A percentile compares a stretch with the other conserved stretches of the same genome.
These are phyloP conservation scores for Naja naja DNA, from an alignment of 2,113 vertebrate species.

Conservation along the genomic window DNA sequence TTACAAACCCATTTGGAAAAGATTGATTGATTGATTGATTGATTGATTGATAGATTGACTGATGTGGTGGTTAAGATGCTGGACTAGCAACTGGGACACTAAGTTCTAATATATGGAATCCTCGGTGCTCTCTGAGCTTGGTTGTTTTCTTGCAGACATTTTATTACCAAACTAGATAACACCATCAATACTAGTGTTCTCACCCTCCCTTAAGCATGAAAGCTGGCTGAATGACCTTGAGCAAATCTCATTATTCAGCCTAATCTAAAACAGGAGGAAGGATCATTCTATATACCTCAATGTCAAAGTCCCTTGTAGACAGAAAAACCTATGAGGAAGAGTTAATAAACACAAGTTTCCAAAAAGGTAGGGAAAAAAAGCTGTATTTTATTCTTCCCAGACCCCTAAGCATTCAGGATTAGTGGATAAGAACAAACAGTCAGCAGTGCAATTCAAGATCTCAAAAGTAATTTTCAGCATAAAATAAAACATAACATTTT, in stretches of 20 bases:
- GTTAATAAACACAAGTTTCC: not conserved
- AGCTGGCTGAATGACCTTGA: not conserved
- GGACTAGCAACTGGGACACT: not conserved
- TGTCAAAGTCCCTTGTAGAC: not conserved
- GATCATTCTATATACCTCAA: not conserved
- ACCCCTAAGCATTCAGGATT: too few relatives aligned
- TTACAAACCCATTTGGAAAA: slow-evolving; percentile 6
- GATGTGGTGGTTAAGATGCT: not conserved
- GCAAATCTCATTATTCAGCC: not conserved
- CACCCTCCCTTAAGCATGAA: too few relatives aligned
- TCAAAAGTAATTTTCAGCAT: too few relatives aligned
- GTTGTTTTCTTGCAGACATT: not conserved
- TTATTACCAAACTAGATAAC: too few relatives aligned
- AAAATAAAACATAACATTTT: too few relatives aligned
- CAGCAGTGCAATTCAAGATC: too few relatives aligned
- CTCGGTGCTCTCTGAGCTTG: not conserved
- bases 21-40: not conserved
- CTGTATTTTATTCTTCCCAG: too few relatives aligned
- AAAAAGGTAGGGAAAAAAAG: too few relatives aligned
- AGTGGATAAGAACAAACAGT: too few relatives aligned
- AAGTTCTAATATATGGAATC: not conserved
- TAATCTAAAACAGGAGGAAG: not conserved
- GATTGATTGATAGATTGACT: not conserved
- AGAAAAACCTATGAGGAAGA: not conserved
- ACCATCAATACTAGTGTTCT: too few relatives aligned